A percentile compares a stretch with the other conserved stretches of the same genome.
Evolutionary conservation across 2,113 vertebrate genomes (phyloP).

Genomic region (Alligator mississippiensis): DNA sequence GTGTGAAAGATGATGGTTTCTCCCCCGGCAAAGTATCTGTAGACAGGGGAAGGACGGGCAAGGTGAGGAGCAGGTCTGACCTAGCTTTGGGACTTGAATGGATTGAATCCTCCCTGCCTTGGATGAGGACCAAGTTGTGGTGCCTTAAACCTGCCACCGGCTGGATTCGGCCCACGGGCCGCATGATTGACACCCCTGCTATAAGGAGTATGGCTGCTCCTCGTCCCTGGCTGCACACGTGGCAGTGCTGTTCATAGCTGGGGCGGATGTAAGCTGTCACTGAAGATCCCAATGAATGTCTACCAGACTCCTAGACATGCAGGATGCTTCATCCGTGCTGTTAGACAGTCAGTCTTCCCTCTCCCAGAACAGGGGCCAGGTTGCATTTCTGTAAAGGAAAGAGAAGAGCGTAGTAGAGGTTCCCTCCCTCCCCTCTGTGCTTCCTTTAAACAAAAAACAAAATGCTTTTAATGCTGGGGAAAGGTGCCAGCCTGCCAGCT

Average conservation of each 20-base stretch:
- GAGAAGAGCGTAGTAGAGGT: background rate
- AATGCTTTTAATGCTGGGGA: background rate
- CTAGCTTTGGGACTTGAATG: rapidly evolving
- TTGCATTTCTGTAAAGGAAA: background rate
- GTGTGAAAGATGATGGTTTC: background rate
- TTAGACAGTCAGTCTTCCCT: background rate
- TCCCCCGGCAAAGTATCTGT: rapidly evolving
- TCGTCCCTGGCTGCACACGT: background rate
- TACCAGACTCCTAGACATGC: background rate
- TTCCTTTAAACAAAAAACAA: background rate
- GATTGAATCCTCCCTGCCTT: background rate
- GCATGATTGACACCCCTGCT: too few relatives aligned
- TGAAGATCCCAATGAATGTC: background rate
- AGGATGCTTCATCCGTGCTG: rapidly evolving
- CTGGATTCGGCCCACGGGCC: too few relatives aligned
- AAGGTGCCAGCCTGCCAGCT: background rate
- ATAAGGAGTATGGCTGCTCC: background rate
- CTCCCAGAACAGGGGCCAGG: rapidly evolving
- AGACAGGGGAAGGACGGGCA: background rate
- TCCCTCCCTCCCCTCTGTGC: background rate
- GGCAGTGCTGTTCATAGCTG: background rate
- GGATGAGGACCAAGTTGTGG: background rate
- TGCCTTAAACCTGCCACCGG: background rate
- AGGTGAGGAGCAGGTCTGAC: background rate
- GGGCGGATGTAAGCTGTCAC: conserved; percentile 27